Evolutionary conservation across 2,888 invertebrate species (phyloP).

Genomic region (Steinernema hermaphroditum): DNA sequence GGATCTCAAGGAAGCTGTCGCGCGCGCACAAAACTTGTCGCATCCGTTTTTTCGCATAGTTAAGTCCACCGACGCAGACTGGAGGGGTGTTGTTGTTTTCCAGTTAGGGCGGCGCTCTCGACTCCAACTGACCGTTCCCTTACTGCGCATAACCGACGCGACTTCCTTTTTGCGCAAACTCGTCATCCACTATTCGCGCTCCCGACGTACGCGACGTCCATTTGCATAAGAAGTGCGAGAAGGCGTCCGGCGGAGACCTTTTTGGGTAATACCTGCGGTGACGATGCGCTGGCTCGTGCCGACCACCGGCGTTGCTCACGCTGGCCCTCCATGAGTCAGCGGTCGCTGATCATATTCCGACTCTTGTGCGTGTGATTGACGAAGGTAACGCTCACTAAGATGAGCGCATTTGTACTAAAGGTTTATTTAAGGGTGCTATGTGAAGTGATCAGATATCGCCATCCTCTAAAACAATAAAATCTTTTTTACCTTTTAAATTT

Average conservation of each 20-base stretch:
- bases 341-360: conserved; percentile 27
- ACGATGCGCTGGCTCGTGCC: conserved; percentile 20
- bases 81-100: conserved; percentile 20
- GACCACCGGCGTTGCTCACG: background rate
- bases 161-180: background rate
- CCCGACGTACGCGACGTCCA: background rate
- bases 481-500: too few species aligned
- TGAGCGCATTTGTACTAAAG: too few species aligned
- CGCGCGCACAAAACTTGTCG: conserved; percentile 25
- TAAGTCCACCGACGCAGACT: conserved; percentile 18
- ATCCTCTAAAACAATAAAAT: too few species aligned
- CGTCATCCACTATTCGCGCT: background rate
- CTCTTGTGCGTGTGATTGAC: background rate
- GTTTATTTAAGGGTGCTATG: too few species aligned
- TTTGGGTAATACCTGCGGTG: conserved; percentile 15
- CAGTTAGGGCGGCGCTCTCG: background rate
- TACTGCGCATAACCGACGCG: conserved; percentile 11
- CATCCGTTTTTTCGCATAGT: conserved; percentile 31
- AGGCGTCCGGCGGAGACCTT: background rate
- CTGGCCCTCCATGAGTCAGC: conserved; percentile 15
- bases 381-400: too few species aligned
- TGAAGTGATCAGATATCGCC: too few species aligned
- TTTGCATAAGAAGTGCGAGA: conserved; percentile 21
- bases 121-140: background rate
- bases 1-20: conserved; percentile 31